Evolutionary conservation across 92 coral and sea anemone genomes (phyloP).

Genomic region (Heteractis magnifica): DNA sequence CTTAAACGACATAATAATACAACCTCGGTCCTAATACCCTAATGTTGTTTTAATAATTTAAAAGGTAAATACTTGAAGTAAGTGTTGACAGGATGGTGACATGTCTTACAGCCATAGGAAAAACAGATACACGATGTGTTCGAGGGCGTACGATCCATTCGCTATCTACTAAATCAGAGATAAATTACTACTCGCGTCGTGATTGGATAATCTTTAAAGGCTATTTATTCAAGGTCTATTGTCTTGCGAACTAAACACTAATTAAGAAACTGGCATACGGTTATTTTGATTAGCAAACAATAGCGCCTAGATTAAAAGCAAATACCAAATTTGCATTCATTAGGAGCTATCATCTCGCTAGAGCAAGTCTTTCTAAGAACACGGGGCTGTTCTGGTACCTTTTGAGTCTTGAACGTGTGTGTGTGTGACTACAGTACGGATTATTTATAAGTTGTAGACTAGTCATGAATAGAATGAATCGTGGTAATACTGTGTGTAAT

Average conservation of each 20-base stretch:
- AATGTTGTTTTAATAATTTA: conserved; percentile 16
- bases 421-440: not conserved
- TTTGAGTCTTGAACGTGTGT: not conserved
- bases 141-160: conserved; percentile 9
- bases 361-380: conserved; percentile 36
- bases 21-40: not conserved
- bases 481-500: conserved; percentile 34
- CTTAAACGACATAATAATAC: not conserved
- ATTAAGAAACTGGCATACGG: conserved; percentile 97
- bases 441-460: not conserved
- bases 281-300: conserved; percentile 96
- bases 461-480: conserved; percentile 15
- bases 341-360: conserved; percentile 42
- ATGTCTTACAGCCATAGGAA: conserved; percentile 52
- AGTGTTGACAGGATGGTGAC: conserved; percentile 18
- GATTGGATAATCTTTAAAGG: conserved; percentile 76
- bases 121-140: conserved; percentile 22
- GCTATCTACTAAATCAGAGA: conserved; percentile 73
- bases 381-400: not conserved
- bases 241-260: conserved; percentile 95
- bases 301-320: conserved; percentile 80
- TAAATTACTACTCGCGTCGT: conserved; percentile 65
- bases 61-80: conserved; percentile 34
- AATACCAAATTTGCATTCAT: conserved; percentile 93
- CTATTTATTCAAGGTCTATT: conserved; percentile 85